phyloP scores from a whole-genome alignment of 2,888 invertebrate genomes.

The Tetanocera ferruginea region DNA sequence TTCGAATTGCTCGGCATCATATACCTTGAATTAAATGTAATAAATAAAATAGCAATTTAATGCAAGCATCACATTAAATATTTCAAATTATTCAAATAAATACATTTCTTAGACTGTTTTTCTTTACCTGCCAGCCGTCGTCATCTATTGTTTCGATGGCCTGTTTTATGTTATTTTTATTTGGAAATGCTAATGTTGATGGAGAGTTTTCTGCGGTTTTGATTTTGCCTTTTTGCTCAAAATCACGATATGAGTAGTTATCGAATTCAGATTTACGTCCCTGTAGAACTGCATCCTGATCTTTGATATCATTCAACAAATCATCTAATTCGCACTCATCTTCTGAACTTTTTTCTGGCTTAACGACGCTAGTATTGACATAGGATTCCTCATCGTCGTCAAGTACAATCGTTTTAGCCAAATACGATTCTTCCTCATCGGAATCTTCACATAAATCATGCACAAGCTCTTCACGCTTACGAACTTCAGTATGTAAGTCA shows the following conservation, averaged over 20 bases:
- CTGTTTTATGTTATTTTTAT: constrained; percentile 10
- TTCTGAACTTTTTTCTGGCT: constrained; percentile 30
- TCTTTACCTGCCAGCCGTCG: constrained; percentile 73
- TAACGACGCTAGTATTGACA: background rate
- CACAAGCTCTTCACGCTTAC: constrained; percentile 52
- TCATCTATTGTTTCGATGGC: constrained; percentile 65
- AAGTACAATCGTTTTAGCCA: constrained; percentile 54
- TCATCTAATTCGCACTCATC: constrained; percentile 62
- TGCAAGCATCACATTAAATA: background rate
- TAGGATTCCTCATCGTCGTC: constrained; percentile 49
- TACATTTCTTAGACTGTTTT: background rate
- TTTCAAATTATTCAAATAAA: background rate
- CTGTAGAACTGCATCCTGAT: constrained; percentile 59
- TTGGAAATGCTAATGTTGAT: constrained; percentile 14
- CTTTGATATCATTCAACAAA: constrained; percentile 62
- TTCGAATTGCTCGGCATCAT: constrained; percentile 62
- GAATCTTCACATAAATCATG: constrained; percentile 57
- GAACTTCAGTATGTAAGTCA: constrained; percentile 33
- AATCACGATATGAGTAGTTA: constrained; percentile 59
- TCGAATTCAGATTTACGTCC: constrained; percentile 62
- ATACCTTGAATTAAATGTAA: constrained; percentile 46
- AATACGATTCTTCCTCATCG: constrained; percentile 50
- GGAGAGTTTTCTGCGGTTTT: background rate
- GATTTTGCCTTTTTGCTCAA: constrained; percentile 53
- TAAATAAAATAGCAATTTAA: background rate